Evolutionary conservation across 2,113 vertebrate species (phyloP).

Genomic region (Centrocercus urophasianus): DNA sequence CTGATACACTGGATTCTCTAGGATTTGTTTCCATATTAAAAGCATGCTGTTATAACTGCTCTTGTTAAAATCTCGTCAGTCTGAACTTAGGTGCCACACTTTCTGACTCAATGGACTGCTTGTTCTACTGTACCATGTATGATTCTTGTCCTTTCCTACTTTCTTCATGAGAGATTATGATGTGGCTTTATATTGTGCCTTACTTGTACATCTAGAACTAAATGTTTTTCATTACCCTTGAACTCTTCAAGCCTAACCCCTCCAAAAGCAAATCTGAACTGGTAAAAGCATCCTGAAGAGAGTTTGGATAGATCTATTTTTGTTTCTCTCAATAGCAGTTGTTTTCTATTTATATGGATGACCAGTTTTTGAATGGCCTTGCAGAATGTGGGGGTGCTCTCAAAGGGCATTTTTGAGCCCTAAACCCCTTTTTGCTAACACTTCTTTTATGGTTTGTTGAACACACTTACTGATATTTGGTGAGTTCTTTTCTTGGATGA

Average conservation of each 20-base stretch:
- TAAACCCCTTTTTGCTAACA: slow-evolving; percentile 56
- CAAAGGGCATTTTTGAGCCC: slow-evolving; percentile 68
- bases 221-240: slow-evolving; percentile 72
- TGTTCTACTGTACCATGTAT: slow-evolving; percentile 83
- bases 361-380: slow-evolving; percentile 82
- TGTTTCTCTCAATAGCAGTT: slow-evolving; percentile 65
- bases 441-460: slow-evolving; percentile 72
- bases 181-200: slow-evolving; percentile 89
- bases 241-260: slow-evolving; percentile 69
- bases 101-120: slow-evolving; percentile 74
- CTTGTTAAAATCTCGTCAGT: slow-evolving; percentile 77
- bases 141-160: slow-evolving; percentile 77
- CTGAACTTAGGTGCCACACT: slow-evolving; percentile 81
- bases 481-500: slow-evolving; percentile 56
- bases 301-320: slow-evolving; percentile 70
- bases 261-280: slow-evolving; percentile 75
- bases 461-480: slow-evolving; percentile 69
- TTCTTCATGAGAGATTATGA: slow-evolving; percentile 82
- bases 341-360: slow-evolving; percentile 78
- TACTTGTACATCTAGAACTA: slow-evolving; percentile 85
- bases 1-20: slow-evolving; percentile 85
- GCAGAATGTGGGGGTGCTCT: slow-evolving; percentile 67
- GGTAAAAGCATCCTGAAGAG: slow-evolving; percentile 72
- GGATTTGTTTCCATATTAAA: slow-evolving; percentile 80
- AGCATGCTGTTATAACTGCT: slow-evolving; percentile 80